Conservation (phyloP, 2,797 vertebrate species). For the Tinamus major region DNA sequence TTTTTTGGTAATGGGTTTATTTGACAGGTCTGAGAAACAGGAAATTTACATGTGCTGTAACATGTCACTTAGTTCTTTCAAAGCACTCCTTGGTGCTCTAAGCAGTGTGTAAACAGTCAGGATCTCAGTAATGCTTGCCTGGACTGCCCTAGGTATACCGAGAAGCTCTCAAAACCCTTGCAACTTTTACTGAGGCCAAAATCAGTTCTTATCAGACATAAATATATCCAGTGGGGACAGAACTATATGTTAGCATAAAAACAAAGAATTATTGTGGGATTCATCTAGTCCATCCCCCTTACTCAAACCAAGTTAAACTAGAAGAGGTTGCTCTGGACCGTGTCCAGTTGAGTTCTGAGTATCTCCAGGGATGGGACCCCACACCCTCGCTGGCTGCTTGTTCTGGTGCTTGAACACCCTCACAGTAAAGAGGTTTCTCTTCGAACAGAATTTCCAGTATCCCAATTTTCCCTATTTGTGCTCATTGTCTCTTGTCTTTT, state of each 20-base stretch:
- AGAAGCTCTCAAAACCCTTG: neutral
- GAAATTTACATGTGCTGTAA: neutral
- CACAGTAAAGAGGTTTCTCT: neutral
- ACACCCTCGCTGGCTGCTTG: neutral
- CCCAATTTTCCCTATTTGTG: neutral
- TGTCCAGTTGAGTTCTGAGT: neutral
- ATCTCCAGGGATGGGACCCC: neutral
- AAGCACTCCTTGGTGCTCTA: neutral
- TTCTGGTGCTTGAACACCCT: neutral
- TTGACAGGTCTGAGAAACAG: neutral
- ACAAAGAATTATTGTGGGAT: neutral
- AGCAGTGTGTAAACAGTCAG: neutral
- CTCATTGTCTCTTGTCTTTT: neutral
- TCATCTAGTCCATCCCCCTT: neutral
- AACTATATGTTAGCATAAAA: neutral
- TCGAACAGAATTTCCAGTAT: neutral
- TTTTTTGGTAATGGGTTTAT: neutral
- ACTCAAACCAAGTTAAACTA: neutral
- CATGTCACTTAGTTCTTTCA: neutral
- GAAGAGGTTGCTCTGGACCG: neutral
- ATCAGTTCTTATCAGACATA: neutral
- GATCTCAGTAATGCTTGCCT: neutral
- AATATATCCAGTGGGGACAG: neutral
- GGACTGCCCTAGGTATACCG: neutral
- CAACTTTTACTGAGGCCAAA: neutral